These are phyloP conservation scores for Pandemis cinnamomeana DNA, from an alignment of 2,888 invertebrate genomes.

Conservation along the genomic window DNA sequence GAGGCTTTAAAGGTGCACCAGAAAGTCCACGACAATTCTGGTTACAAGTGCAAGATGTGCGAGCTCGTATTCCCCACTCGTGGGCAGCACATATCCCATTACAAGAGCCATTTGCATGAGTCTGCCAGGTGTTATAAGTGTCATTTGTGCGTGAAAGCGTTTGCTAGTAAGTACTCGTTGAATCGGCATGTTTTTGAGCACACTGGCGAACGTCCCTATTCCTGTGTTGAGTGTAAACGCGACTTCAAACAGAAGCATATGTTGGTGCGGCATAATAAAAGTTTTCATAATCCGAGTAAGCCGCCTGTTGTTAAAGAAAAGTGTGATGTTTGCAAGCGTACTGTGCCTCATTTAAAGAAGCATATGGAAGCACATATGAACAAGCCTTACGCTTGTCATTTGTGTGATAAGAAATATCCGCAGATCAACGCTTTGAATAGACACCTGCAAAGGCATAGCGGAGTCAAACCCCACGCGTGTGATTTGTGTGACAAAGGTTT, in stretches of 20 bases:
- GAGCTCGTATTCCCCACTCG: constrained; percentile 12
- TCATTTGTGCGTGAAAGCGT: constrained; percentile 27
- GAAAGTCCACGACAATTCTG: constrained; percentile 8
- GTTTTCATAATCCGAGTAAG: constrained; percentile 25
- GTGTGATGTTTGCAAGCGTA: constrained; percentile 29
- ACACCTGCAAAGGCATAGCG: constrained; percentile 36
- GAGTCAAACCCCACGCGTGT: constrained; percentile 36
- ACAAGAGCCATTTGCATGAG: constrained; percentile 6
- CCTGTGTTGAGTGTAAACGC: constrained; percentile 15
- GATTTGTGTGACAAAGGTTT: constrained; percentile 39
- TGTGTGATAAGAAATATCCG: constrained; percentile 39
- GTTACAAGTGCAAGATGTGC: constrained; percentile 31
- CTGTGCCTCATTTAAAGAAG: constrained; percentile 32
- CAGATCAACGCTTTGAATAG: constrained; percentile 36
- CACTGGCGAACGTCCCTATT: constrained; percentile 10
- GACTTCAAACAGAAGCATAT: constrained; percentile 17
- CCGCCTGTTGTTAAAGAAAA: constrained; percentile 18
- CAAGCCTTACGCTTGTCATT: constrained; percentile 40
- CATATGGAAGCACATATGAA: constrained; percentile 40
- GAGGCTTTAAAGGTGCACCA: constrained; percentile 15
- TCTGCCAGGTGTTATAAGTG: constrained; percentile 23
- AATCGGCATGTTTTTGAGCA: constrained; percentile 32
- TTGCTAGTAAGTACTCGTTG: constrained; percentile 18
- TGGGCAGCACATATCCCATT: constrained; percentile 19
- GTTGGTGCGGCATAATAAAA: constrained; percentile 11